phyloP scores from a whole-genome alignment of 2,797 vertebrate genomes.

The Erpetoichthys calabaricus region DNA sequence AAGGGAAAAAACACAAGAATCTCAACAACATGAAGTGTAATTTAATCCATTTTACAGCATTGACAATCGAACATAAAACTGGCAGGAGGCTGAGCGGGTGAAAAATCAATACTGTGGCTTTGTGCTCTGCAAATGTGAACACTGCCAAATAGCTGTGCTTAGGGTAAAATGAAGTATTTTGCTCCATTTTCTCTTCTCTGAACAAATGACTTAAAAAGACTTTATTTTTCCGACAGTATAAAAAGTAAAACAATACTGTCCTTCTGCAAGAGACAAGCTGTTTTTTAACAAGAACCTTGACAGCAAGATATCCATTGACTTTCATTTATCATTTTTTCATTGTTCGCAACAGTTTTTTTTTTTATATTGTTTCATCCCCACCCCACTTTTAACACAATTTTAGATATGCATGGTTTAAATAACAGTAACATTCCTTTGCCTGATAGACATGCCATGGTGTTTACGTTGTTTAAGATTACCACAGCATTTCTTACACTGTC shows the following conservation, averaged over 20 bases:
- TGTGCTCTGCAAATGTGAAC: constrained; percentile 56
- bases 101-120: constrained; percentile 66
- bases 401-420: no score
- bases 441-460: constrained; percentile 2
- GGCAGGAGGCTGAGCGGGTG: constrained; percentile 46
- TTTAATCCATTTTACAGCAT: constrained; percentile 57
- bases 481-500: constrained; percentile 36
- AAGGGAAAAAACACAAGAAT: constrained; percentile 33
- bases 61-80: constrained; percentile 55
- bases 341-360: no score
- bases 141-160: constrained; percentile 55
- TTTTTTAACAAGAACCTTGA: constrained; percentile 36
- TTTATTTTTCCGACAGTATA: constrained; percentile 30
- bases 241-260: constrained; percentile 43
- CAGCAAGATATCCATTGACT: constrained; percentile 43
- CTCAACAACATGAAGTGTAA: constrained; percentile 53
- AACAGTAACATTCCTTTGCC: no score
- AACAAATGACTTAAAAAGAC: constrained; percentile 52
- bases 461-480: constrained; percentile 27
- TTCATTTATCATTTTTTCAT: constrained; percentile 9
- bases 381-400: no score
- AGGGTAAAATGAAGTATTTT: constrained; percentile 56
- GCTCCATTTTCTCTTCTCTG: constrained; percentile 43
- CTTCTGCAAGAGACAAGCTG: constrained; percentile 30
- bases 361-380: no score